These are phyloP conservation scores for Apamea epomidion DNA, from an alignment of 2,888 invertebrate genomes.

Conservation along the genomic window DNA sequence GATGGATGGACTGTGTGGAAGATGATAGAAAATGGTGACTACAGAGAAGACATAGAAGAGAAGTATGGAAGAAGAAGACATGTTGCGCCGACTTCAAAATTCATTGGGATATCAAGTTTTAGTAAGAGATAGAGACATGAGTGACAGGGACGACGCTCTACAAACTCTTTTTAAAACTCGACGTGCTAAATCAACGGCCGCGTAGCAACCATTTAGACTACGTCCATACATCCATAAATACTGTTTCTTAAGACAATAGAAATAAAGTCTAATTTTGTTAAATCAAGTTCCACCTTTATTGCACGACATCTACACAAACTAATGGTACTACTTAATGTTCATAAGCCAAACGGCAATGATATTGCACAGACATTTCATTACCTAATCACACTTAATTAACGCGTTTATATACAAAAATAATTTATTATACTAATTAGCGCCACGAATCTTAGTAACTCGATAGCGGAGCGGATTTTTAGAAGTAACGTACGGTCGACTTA, in stretches of 20 bases:
- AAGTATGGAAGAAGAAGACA: neutral
- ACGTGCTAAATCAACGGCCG: neutral
- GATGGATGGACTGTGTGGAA: neutral
- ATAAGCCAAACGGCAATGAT: constrained; percentile 39
- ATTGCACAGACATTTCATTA: constrained; percentile 55
- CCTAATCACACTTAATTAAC: constrained; percentile 33
- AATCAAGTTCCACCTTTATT: neutral
- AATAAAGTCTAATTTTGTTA: constrained; percentile 4
- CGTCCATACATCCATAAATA: constrained; percentile 1
- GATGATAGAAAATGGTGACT: neutral
- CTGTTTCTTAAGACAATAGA: constrained; percentile 12
- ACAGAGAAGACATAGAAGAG: neutral
- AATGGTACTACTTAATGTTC: constrained; percentile 18
- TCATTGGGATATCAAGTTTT: neutral
- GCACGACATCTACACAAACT: neutral
- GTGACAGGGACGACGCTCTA: neutral
- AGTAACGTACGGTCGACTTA: neutral
- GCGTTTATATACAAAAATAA: constrained; percentile 63
- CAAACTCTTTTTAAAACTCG: neutral
- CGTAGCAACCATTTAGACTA: neutral
- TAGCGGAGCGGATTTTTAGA: constrained; percentile 2
- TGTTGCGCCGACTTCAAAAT: neutral
- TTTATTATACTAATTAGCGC: constrained; percentile 49
- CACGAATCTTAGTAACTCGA: constrained; percentile 25
- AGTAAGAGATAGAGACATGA: neutral